Percentiles rank a stretch among this genome's conserved stretches.
phyloP scores from a whole-genome alignment of 2,113 vertebrate genomes.

The Phaethornis superciliosus region DNA sequence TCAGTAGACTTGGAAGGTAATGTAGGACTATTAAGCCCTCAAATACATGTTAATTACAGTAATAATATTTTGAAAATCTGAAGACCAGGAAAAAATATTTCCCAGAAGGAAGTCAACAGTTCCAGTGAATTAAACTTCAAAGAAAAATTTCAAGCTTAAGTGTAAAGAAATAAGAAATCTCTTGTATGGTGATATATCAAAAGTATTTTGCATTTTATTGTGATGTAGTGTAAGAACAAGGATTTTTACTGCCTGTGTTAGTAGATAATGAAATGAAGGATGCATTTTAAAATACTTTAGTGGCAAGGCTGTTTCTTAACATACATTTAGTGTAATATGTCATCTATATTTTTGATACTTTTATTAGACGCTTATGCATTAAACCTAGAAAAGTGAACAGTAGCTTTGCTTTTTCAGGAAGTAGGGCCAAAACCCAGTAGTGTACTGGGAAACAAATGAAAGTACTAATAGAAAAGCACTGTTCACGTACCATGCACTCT shows the following conservation, averaged over 20 bases:
- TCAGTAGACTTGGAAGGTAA: neutral
- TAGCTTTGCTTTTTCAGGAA: neutral
- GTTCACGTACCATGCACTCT: neutral
- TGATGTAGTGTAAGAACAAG: neutral
- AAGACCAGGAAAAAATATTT: neutral
- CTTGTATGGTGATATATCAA: neutral
- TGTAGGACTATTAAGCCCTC: neutral
- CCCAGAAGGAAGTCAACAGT: neutral
- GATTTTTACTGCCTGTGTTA: neutral
- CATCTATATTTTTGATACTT: neutral
- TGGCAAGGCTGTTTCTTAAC: neutral
- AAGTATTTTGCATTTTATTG: neutral
- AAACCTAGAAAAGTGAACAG: neutral
- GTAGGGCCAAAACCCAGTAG: neutral
- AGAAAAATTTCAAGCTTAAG: neutral
- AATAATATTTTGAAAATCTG: constrained; percentile 32
- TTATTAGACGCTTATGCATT: neutral
- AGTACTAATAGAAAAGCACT: neutral
- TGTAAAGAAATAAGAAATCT: neutral
- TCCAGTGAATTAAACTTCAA: neutral
- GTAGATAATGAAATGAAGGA: neutral
- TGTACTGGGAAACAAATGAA: neutral
- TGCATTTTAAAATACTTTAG: neutral
- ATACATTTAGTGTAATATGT: neutral
- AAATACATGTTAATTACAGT: constrained; percentile 17